Evolutionary conservation across 1,140 invertebrate species (phyloP).

Genomic region (Ostrea edulis): DNA sequence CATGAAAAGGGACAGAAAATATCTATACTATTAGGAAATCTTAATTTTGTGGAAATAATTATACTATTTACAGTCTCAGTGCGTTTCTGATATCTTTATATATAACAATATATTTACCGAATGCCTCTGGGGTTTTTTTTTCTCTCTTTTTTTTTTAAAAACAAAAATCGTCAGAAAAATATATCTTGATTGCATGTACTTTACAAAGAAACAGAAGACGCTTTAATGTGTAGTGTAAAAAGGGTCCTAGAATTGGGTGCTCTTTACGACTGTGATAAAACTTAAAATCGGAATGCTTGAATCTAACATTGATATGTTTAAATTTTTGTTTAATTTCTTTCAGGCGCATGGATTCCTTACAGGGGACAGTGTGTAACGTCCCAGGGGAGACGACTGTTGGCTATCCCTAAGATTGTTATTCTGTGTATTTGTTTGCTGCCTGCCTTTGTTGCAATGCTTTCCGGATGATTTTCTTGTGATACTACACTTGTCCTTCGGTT

Average conservation of each 20-base stretch:
- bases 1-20: no score
- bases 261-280: neutral
- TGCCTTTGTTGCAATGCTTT: neutral
- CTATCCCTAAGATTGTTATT: neutral
- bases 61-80: no score
- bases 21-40: no score
- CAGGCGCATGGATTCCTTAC: neutral
- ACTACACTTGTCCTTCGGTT: no score
- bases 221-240: neutral
- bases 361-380: neutral
- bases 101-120: no score
- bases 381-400: neutral
- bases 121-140: no score
- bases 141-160: no score
- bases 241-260: neutral
- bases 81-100: no score
- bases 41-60: no score
- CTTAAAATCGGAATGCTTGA: neutral
- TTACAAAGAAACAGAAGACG: neutral
- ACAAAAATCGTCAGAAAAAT: neutral
- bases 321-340: neutral
- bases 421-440: neutral
- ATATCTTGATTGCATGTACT: neutral
- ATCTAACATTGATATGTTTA: no score
- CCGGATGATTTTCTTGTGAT: neutral